Evolutionary conservation across 2,888 invertebrate species (phyloP).

Genomic region (Acrobasis suavella): DNA sequence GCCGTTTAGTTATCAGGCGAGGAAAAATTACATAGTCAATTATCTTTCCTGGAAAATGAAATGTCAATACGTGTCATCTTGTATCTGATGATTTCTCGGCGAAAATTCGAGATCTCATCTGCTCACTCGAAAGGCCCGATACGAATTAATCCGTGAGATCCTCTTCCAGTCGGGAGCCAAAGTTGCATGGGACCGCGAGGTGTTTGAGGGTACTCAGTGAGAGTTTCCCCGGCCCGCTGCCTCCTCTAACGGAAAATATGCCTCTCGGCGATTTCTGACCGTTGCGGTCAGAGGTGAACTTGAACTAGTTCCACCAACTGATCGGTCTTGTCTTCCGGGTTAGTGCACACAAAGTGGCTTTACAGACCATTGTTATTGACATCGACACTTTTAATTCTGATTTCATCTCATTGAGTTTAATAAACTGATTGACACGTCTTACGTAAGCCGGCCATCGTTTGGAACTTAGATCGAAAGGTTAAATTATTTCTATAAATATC

Average conservation of each 20-base stretch:
- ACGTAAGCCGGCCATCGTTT: slow-evolving; percentile 29
- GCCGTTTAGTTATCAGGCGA: no score
- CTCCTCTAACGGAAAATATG: background rate
- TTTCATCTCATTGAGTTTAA: slow-evolving; percentile 30
- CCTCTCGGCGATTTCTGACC: background rate
- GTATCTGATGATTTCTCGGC: slow-evolving; percentile 1
- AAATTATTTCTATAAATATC: slow-evolving; percentile 29
- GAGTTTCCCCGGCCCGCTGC: slow-evolving; percentile 1
- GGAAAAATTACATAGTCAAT: no score
- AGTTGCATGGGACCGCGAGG: slow-evolving; percentile 21
- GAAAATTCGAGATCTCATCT: background rate
- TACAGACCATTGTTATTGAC: slow-evolving; percentile 31
- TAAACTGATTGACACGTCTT: slow-evolving; percentile 29
- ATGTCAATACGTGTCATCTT: no score
- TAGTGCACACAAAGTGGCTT: slow-evolving; percentile 3
- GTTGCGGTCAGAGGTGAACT: slow-evolving; percentile 3
- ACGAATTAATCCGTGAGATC: slow-evolving; percentile 8
- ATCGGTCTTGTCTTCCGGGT: slow-evolving; percentile 7
- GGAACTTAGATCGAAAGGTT: slow-evolving; percentile 26
- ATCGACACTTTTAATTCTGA: slow-evolving; percentile 27
- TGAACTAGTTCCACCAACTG: slow-evolving; percentile 4
- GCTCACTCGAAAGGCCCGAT: background rate
- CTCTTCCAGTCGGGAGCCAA: slow-evolving; percentile 17
- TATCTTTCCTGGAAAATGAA: no score
- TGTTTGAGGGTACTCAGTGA: slow-evolving; percentile 16